Evolutionary conservation across 2,113 vertebrate species (phyloP), one percentile per base, ranked within the genome.

Genomic region (Dasyornis broadbenti): DNA sequence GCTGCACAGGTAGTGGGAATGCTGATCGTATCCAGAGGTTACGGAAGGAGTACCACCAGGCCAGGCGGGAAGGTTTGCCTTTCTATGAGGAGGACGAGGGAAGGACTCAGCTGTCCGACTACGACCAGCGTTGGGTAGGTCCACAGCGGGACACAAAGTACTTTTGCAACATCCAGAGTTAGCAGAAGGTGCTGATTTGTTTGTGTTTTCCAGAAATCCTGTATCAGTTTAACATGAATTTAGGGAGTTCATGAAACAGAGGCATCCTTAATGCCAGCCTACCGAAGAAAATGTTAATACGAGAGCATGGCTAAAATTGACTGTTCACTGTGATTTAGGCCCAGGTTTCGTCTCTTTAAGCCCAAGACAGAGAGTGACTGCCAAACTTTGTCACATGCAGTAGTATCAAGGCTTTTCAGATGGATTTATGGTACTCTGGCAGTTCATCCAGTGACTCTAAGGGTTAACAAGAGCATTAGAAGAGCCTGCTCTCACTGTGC

Each of bases 31-130:
- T 99, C 97, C 99, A 99, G 98, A 98, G 98, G 97, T 85, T 99
- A 53, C 97, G 99, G 82, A 98, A 98, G 95, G 99, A 99, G 90
- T 99, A 99, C 95, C 98, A 99, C n/a, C 99, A 99, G 95, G 99
- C 99, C 33, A 98, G 98, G 54, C 91, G 98, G 82, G 99, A 99
- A 59, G 98, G 98, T 8, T 97, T 99, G 22, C 97, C 98, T 24
- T 95, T 98, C 28, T 99, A 98, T 30, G 99, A 99, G 79, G 99
- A 99, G 0, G 96, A 98, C 0, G 98, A 99, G 76, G 98, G 97
- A 23, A 97, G 98, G 76, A 82, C 97, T 11, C 97, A 98, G 54
- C 98, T 94, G 0, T 90, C 96, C 8, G 99, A 99, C 30, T 98
- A 97, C 3, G 98, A 99, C 27, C 96, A 98, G 39, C 97, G 93